Conservation (phyloP, 2,113 vertebrate genomes). For the Coregonus clupeaformis region DNA sequence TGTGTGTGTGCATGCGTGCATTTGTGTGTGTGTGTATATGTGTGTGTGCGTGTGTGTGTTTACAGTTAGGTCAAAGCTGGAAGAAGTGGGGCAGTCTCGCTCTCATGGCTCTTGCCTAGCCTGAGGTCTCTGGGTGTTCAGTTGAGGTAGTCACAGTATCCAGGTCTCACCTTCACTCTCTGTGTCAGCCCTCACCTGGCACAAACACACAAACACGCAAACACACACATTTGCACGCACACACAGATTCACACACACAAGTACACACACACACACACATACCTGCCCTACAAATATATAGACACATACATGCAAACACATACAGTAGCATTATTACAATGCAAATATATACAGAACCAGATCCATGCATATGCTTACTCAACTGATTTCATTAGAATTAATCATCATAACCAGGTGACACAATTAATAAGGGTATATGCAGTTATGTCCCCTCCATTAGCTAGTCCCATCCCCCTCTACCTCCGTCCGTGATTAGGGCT, state of each 20-base stretch:
- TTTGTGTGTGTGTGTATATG: no score
- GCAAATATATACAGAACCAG: conserved; percentile 40
- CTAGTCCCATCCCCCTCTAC: conserved; percentile 32
- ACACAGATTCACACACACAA: background rate
- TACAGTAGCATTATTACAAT: conserved; percentile 40
- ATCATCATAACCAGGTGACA: conserved; percentile 49
- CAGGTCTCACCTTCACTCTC: conserved; percentile 42
- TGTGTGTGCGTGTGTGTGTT: background rate
- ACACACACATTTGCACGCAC: background rate
- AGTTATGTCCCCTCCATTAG: conserved; percentile 1
- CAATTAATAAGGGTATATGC: conserved; percentile 61
- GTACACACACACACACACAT: conserved; percentile 7
- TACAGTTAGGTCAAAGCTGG: conserved; percentile 59
- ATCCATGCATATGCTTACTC: conserved; percentile 12
- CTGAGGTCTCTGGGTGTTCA: conserved; percentile 51
- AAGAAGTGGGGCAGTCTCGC: conserved; percentile 50
- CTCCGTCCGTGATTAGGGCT: background rate
- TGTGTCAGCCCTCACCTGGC: conserved; percentile 63
- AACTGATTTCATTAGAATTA: conserved; percentile 52
- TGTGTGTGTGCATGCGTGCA: no score
- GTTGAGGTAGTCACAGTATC: conserved; percentile 40
- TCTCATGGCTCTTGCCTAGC: conserved; percentile 48
- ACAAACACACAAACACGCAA: background rate
- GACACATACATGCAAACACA: conserved; percentile 21
- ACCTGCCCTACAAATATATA: conserved; percentile 18